Percentiles rank a stretch among this genome's conserved stretches.
These are phyloP conservation scores for Tinea semifulvella DNA, from an alignment of 2,888 invertebrate species.

Conservation along the genomic window DNA sequence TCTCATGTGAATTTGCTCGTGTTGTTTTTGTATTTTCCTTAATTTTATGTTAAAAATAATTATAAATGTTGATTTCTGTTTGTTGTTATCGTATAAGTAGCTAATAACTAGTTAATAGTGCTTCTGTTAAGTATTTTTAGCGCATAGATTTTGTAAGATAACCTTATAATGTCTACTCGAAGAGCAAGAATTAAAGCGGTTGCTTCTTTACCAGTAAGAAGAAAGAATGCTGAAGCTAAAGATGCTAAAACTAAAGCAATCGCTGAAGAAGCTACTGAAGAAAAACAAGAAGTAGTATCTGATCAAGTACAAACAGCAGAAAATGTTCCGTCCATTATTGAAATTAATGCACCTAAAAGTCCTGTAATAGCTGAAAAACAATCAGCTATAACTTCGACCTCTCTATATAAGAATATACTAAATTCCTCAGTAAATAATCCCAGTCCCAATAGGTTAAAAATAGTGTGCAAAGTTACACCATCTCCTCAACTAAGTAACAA, in stretches of 20 bases:
- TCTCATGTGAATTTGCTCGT: too few species aligned
- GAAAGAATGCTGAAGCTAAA: constrained; percentile 38
- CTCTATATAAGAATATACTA: constrained; percentile 16
- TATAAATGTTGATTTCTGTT: too few species aligned
- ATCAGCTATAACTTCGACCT: constrained; percentile 28
- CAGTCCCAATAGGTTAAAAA: not conserved
- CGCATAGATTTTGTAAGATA: not conserved
- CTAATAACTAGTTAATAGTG: too few species aligned
- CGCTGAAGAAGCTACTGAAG: not conserved
- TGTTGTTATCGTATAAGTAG: too few species aligned
- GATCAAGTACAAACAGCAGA: constrained; percentile 16
- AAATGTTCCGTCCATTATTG: not conserved
- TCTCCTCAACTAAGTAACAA: not conserved
- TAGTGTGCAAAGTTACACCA: not conserved
- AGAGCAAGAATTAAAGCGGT: constrained; percentile 78
- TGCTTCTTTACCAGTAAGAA: constrained; percentile 70
- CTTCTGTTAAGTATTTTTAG: too few species aligned
- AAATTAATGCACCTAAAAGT: constrained; percentile 15
- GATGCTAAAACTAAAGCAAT: constrained; percentile 22
- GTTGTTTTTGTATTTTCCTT: too few species aligned
- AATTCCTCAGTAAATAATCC: not conserved
- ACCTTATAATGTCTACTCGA: constrained; percentile 65
- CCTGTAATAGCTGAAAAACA: constrained; percentile 25
- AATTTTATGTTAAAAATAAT: too few species aligned
- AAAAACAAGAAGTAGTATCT: too few species aligned